Base-by-base conservation (phyloP, 2,113 vertebrate species). In the Podarcis muralis region DNA sequence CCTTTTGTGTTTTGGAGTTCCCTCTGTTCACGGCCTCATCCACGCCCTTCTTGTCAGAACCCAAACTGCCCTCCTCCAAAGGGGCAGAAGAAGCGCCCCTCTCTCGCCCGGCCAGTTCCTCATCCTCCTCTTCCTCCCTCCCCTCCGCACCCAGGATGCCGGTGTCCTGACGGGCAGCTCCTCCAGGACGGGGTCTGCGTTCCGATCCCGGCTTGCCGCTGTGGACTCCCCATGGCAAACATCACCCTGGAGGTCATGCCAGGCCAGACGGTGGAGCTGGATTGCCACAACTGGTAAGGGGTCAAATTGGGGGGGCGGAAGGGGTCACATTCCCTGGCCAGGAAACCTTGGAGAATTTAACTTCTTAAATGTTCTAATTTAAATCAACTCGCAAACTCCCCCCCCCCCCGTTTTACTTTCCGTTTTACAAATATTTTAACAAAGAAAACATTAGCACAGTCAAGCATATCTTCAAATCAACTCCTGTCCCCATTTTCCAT, bases 231-330 rank as follows among this genome's bases (percentile, higher is more conserved):
- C 8, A 89, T 88, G 3, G 95, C 95, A 89, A 98, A 97, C 2
- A 88, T 95, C 86, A 98, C 96, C 0, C 89, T 89, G 87, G 97
- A 98, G 94, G 93, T 97, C 72, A 25, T 11, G 3, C 97, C 97
- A 0, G 94, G 94, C 13, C 94, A 97, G 87, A 88, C 81, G 16
- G 78, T 97, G 0, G 87, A 81, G 2, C 1, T 97, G 43, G 96
- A 96, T 83, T 99, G 98, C 92, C 97, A 97, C 89, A 97, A 94
- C 91, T 99, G 98, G 98, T 98, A 92, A 84, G 86, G 18, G 69
- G 30, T 62, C 69, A n/a, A 8, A 13, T n/a, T 9, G 13, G 68
- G 68, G 69, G 59, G 59, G 57, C 9, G 57, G 3, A 1, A 48
- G 48, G 48, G 48, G 48, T 48, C 48, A 48, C 9, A 48, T 48